Percentiles rank a stretch among this genome's conserved stretches.
phyloP scores from a whole-genome alignment of 2,888 invertebrate genomes.

The Subacronicta megacephala region DNA sequence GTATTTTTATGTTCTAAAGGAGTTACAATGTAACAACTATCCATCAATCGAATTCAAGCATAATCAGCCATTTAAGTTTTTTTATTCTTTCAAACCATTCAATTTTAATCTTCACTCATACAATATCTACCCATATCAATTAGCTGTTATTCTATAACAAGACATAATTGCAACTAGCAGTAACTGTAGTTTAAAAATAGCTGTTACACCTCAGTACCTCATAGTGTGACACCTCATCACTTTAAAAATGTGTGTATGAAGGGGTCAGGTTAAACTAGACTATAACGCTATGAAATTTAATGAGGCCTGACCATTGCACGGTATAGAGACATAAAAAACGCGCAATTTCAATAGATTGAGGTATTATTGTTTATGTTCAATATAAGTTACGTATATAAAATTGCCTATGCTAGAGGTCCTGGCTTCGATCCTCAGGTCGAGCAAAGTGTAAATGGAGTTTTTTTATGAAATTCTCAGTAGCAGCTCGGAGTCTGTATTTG shows the following conservation, averaged over 20 bases:
- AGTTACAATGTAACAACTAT: conserved; percentile 4
- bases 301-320: conserved; percentile 67
- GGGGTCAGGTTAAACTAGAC: conserved; percentile 57
- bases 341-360: conserved; percentile 64
- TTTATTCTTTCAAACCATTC: conserved; percentile 13
- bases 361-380: conserved; percentile 40
- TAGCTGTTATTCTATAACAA: conserved; percentile 58
- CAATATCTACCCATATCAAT: conserved; percentile 50
- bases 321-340: conserved; percentile 57
- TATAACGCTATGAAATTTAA: conserved; percentile 63
- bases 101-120: conserved; percentile 29
- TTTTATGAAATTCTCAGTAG: no score
- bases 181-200: conserved; percentile 66
- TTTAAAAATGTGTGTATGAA: conserved; percentile 10
- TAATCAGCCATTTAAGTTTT: conserved; percentile 10
- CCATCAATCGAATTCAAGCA: neutral
- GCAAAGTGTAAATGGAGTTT: no score
- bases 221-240: conserved; percentile 40
- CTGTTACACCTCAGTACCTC: conserved; percentile 51
- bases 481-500: no score
- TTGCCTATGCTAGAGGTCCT: no score
- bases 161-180: conserved; percentile 61
- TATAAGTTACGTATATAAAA: conserved; percentile 16
- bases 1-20: no score
- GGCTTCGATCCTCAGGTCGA: no score